Evolutionary conservation across 2,113 vertebrate genomes (phyloP).

Genomic region (Echinops telfairi): DNA sequence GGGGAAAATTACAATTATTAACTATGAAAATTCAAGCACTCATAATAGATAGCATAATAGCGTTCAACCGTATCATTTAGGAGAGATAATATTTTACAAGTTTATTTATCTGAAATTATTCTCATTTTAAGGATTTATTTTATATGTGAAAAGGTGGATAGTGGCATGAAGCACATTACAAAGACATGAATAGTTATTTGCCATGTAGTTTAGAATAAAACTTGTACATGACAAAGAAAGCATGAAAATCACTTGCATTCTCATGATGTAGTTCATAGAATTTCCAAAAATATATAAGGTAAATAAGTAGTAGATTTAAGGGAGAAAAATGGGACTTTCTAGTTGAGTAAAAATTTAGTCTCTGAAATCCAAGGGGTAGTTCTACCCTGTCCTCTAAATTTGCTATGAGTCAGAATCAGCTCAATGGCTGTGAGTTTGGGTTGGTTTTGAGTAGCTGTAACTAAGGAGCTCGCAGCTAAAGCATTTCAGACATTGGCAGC

Average conservation of each 20-base stretch:
- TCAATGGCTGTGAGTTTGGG: no score
- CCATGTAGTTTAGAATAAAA: conserved; percentile 41
- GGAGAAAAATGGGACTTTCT: no score
- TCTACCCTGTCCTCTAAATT: no score
- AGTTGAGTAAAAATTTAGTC: no score
- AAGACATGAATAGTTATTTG: conserved; percentile 47
- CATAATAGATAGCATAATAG: neutral
- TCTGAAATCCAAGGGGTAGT: neutral
- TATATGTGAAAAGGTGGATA: conserved; percentile 46
- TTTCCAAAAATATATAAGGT: conserved; percentile 20
- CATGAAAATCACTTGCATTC: conserved; percentile 49
- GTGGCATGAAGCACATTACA: conserved; percentile 40
- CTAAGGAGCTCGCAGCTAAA: conserved; percentile 36
- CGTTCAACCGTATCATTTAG: conserved; percentile 37
- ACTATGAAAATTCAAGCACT: conserved; percentile 38
- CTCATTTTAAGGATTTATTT: conserved; percentile 57
- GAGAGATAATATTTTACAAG: conserved; percentile 57
- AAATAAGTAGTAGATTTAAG: neutral
- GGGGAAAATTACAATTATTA: neutral
- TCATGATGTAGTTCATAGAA: conserved; percentile 55
- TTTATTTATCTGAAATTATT: conserved; percentile 59
- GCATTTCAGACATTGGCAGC: neutral
- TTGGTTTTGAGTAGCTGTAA: neutral
- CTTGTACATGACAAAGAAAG: conserved; percentile 28
- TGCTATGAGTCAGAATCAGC: no score